These are phyloP conservation scores for Drosophila melanosoma DNA, from an alignment of 2,888 invertebrate genomes.

Conservation along the genomic window DNA sequence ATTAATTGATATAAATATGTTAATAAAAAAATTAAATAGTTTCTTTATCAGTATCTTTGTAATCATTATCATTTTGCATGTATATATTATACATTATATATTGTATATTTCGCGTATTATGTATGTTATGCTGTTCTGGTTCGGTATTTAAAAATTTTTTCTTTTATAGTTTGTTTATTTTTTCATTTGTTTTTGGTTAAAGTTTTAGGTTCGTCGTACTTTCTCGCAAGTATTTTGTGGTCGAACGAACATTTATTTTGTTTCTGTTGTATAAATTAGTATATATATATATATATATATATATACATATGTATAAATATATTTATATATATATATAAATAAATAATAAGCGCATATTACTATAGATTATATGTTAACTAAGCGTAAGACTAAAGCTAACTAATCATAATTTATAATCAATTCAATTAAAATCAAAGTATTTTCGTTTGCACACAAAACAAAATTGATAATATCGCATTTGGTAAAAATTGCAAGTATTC, in stretches of 20 bases:
- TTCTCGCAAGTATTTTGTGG: constrained; percentile 14
- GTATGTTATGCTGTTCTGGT: constrained; percentile 38
- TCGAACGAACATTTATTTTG: constrained; percentile 21
- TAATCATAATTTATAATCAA: constrained; percentile 62
- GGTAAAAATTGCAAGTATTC: constrained; percentile 56
- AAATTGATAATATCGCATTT: constrained; percentile 67
- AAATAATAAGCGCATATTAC: constrained; percentile 65
- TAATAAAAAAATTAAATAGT: constrained; percentile 78
- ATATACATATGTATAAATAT: constrained; percentile 35
- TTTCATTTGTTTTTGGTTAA: constrained; percentile 13
- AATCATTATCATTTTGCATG: constrained; percentile 49
- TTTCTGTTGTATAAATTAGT: constrained; percentile 33
- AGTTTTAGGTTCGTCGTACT: constrained; percentile 26
- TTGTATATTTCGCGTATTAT: constrained; percentile 40
- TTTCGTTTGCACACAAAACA: constrained; percentile 62
- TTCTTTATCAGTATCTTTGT: constrained; percentile 42
- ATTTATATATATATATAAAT: constrained; percentile 30
- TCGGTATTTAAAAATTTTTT: constrained; percentile 7
- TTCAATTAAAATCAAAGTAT: constrained; percentile 66
- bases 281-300: constrained; percentile 22
- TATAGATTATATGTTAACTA: constrained; percentile 59
- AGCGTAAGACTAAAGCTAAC: constrained; percentile 62
- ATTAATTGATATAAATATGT: constrained; percentile 79
- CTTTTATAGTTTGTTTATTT: constrained; percentile 1
- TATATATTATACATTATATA: constrained; percentile 39